Evolutionary conservation across 2,797 vertebrate genomes (phyloP).

Genomic region (Tenualosa thibaudeaui): DNA sequence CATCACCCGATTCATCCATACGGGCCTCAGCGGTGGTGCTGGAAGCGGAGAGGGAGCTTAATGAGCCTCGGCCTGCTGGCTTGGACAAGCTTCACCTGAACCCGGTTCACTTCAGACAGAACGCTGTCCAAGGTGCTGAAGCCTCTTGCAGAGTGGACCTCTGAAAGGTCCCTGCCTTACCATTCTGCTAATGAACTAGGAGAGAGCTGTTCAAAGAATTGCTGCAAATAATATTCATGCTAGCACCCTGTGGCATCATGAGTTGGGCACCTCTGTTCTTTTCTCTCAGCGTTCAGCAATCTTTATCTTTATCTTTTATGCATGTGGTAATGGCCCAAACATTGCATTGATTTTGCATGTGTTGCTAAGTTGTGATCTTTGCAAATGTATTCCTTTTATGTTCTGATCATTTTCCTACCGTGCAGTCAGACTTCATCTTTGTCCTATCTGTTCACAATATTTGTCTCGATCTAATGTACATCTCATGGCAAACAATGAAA

Average conservation of each 20-base stretch:
- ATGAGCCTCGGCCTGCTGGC: background rate
- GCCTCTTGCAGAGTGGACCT: background rate
- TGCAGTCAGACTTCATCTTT: background rate
- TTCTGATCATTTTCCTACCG: background rate
- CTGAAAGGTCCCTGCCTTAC: background rate
- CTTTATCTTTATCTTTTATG: background rate
- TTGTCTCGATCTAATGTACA: background rate
- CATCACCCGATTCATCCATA: conserved; percentile 7
- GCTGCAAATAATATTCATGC: background rate
- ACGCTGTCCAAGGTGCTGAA: conserved; percentile 4
- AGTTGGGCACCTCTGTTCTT: background rate
- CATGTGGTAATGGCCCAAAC: background rate
- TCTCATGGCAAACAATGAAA: background rate
- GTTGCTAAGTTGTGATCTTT: background rate
- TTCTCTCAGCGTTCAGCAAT: background rate
- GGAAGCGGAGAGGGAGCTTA: background rate
- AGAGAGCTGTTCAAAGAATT: background rate
- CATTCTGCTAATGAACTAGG: background rate
- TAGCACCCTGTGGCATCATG: background rate
- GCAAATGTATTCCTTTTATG: background rate
- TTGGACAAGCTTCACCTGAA: background rate
- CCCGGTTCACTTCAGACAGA: background rate
- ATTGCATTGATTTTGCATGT: background rate
- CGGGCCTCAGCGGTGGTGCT: background rate
- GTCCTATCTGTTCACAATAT: background rate